phyloP scores from a whole-genome alignment of 2,797 vertebrate species.

The Chelonia mydas region DNA sequence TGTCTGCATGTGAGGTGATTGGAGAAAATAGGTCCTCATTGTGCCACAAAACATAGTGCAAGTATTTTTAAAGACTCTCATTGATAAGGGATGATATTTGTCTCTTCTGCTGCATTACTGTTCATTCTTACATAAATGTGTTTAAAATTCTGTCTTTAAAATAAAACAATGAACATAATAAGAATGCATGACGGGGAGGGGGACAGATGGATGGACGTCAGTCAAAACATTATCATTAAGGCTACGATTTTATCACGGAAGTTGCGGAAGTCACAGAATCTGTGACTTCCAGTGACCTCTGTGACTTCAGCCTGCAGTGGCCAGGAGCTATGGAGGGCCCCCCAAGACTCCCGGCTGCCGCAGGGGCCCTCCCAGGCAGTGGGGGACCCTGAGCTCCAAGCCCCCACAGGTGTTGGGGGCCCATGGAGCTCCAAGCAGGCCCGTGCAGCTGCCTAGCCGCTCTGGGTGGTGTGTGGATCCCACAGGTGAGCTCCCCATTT shows the following conservation, averaged over 20 bases:
- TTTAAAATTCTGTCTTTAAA: not conserved
- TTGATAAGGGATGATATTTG: not conserved
- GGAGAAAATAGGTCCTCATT: not conserved
- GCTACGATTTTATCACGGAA: too few relatives aligned
- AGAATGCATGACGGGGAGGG: not conserved
- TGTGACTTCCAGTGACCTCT: too few relatives aligned
- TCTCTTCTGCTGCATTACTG: not conserved
- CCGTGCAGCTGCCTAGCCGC: too few relatives aligned
- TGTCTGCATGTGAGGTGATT: rapidly evolving
- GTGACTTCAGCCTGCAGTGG: too few relatives aligned
- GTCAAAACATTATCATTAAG: not conserved
- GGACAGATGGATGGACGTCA: not conserved
- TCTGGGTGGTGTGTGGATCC: too few relatives aligned
- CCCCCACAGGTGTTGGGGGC: too few relatives aligned
- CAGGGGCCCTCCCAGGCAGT: too few relatives aligned
- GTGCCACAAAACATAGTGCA: not conserved
- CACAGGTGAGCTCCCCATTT: too few relatives aligned
- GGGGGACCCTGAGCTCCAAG: too few relatives aligned
- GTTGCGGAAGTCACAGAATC: too few relatives aligned
- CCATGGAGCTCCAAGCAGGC: too few relatives aligned
- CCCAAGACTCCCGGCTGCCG: rapidly evolving
- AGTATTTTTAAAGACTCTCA: not conserved
- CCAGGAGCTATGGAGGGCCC: too few relatives aligned
- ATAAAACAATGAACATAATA: not conserved
- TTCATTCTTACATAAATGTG: not conserved